These are phyloP conservation scores for Onychorhynchus coronatus DNA, from an alignment of 2,113 vertebrate species.

Conservation along the genomic window DNA sequence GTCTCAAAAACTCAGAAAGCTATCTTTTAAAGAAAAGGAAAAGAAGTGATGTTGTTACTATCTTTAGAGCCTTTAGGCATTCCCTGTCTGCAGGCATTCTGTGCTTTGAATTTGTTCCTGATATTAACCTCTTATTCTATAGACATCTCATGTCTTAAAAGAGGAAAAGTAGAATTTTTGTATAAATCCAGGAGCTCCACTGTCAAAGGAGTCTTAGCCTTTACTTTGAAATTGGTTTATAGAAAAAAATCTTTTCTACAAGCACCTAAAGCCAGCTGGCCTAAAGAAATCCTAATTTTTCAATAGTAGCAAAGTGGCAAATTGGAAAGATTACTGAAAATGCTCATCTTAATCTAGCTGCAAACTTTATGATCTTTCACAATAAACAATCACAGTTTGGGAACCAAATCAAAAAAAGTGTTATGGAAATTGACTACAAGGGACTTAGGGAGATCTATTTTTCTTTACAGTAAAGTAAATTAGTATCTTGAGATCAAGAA, in stretches of 20 bases:
- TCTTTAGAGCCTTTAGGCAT: neutral
- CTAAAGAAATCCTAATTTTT: neutral
- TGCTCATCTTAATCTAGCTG: neutral
- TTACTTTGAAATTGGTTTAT: neutral
- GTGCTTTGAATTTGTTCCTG: constrained; percentile 17
- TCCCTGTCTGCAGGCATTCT: neutral
- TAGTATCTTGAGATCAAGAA: neutral
- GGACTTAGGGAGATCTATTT: neutral
- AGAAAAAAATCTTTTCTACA: neutral
- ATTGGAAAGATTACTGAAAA: neutral
- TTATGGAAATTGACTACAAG: neutral
- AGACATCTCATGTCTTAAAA: constrained; percentile 4
- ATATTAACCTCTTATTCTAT: neutral
- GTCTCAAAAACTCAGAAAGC: neutral
- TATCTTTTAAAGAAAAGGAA: neutral
- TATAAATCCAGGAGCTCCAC: neutral
- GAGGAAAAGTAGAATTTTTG: neutral
- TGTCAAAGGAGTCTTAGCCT: neutral
- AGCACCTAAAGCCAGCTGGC: neutral
- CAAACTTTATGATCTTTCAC: neutral
- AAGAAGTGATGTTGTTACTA: neutral
- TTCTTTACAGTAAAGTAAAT: neutral
- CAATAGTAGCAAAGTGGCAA: neutral
- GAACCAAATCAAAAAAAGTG: neutral
- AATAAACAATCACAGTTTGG: neutral